Evolutionary conservation across 2,888 invertebrate genomes (phyloP).

Genomic region (Athalia circularis): DNA sequence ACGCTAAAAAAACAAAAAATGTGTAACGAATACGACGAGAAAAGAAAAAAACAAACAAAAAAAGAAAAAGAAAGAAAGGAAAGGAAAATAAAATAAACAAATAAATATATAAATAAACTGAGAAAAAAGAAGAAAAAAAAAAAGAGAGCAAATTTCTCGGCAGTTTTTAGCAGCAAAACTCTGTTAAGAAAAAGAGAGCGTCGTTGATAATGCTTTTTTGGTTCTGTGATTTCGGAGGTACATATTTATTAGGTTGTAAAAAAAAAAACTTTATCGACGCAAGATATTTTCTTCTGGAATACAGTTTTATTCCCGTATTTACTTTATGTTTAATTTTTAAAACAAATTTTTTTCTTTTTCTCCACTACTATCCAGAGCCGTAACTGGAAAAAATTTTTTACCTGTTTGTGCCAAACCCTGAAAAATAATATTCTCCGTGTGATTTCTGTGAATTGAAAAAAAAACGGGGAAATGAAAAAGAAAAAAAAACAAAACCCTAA

Average conservation of each 20-base stretch:
- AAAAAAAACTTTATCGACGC: slow-evolving; percentile 54
- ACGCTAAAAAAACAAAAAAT: too few species aligned
- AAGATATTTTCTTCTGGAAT: background rate
- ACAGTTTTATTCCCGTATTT: background rate
- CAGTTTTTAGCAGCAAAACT: too few species aligned
- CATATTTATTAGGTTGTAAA: slow-evolving; percentile 71
- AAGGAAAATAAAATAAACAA: slow-evolving; percentile 45
- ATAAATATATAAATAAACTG: slow-evolving; percentile 52
- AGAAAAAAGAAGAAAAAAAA: slow-evolving; percentile 49
- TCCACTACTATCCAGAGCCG: slow-evolving; percentile 68
- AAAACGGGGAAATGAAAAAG: slow-evolving; percentile 49
- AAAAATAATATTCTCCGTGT: background rate
- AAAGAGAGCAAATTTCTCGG: too few species aligned
- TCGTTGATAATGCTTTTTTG: slow-evolving; percentile 68
- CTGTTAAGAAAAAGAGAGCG: slow-evolving; percentile 54
- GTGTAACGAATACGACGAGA: too few species aligned
- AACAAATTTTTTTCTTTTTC: slow-evolving; percentile 70
- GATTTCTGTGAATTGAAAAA: slow-evolving; percentile 60
- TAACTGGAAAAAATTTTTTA: slow-evolving; percentile 63
- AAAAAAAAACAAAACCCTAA: background rate
- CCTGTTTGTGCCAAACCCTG: slow-evolving; percentile 62
- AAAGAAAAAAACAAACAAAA: slow-evolving; percentile 47
- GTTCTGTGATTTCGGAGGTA: slow-evolving; percentile 73
- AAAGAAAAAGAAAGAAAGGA: slow-evolving; percentile 57
- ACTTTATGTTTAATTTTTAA: slow-evolving; percentile 56